Evolutionary conservation across 2,888 invertebrate species (phyloP).

Genomic region (Stratiomys singularior): DNA sequence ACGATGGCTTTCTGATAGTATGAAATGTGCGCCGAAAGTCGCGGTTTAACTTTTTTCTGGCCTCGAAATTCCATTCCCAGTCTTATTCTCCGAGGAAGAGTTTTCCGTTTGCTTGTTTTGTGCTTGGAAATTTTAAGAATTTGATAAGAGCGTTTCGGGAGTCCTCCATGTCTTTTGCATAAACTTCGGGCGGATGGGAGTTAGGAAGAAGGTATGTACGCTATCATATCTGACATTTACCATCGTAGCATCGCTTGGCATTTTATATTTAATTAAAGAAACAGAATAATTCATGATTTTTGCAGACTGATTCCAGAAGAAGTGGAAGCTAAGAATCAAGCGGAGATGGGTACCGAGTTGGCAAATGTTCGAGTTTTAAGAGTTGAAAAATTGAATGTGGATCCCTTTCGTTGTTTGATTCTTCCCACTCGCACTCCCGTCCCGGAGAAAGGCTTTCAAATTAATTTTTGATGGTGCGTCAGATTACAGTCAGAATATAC

Average conservation of each 20-base stretch:
- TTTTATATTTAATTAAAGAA: conserved; percentile 41
- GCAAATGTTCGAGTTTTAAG: not conserved
- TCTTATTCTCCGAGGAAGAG: conserved; percentile 10
- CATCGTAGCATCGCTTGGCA: not conserved
- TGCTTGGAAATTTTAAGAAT: conserved; percentile 34
- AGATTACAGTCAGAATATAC: not conserved
- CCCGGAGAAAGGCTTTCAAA: not conserved
- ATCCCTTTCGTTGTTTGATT: not conserved
- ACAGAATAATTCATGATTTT: conserved; percentile 42
- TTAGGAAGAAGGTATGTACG: not conserved
- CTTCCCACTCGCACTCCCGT: not conserved
- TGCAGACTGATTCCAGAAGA: conserved; percentile 29
- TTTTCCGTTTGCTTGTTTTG: conserved; percentile 14
- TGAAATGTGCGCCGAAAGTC: not conserved
- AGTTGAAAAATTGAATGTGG: not conserved
- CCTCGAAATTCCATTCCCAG: conserved; percentile 11
- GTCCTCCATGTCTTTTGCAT: not conserved
- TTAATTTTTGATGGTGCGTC: conserved; percentile 2
- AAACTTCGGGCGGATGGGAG: not conserved
- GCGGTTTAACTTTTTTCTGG: not conserved
- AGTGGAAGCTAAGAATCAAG: not conserved
- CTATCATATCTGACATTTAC: conserved; percentile 31
- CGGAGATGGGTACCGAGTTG: not conserved
- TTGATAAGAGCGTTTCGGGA: conserved; percentile 33
- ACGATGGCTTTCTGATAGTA: conserved; percentile 18